Conservation (phyloP, 2,797 vertebrate genomes). For the Poeciliopsis infans region DNA sequence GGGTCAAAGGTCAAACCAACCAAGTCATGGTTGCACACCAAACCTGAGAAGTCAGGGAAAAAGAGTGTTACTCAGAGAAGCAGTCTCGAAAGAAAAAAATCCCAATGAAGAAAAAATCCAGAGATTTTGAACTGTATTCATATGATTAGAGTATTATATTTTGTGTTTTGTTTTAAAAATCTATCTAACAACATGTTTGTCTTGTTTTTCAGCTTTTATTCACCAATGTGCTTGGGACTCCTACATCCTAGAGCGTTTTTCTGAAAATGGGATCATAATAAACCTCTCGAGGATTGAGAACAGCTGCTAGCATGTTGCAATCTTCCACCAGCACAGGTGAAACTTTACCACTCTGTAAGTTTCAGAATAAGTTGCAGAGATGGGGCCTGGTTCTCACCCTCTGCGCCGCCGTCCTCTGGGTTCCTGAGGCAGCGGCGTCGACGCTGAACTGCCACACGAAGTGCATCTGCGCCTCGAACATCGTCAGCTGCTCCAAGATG, state of each 20-base stretch:
- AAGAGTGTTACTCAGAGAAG: too few relatives aligned
- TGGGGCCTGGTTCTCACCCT: constrained; percentile 63
- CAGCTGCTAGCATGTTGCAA: constrained; percentile 70
- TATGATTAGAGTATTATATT: background rate
- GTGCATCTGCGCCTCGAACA: constrained; percentile 96
- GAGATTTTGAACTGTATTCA: background rate
- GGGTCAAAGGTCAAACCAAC: background rate
- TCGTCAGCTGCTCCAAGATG: constrained; percentile 95
- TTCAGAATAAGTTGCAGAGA: constrained; percentile 45
- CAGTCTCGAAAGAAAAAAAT: background rate
- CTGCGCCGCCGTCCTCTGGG: constrained; percentile 63
- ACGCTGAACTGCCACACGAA: constrained; percentile 84
- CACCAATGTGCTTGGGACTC: constrained; percentile 63
- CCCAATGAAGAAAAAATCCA: background rate
- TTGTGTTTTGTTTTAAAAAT: background rate
- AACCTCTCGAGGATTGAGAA: constrained; percentile 55
- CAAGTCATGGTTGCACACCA: background rate
- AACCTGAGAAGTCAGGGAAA: too few relatives aligned
- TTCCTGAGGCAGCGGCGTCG: constrained; percentile 57
- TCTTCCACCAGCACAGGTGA: constrained; percentile 52
- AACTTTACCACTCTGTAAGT: constrained; percentile 53
- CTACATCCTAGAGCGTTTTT: constrained; percentile 48
- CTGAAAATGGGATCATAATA: constrained; percentile 61
- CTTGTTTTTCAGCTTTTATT: constrained; percentile 59
- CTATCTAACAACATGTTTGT: constrained; percentile 11